Conservation (phyloP, 2,888 invertebrate genomes). For the Diadromus collaris region DNA sequence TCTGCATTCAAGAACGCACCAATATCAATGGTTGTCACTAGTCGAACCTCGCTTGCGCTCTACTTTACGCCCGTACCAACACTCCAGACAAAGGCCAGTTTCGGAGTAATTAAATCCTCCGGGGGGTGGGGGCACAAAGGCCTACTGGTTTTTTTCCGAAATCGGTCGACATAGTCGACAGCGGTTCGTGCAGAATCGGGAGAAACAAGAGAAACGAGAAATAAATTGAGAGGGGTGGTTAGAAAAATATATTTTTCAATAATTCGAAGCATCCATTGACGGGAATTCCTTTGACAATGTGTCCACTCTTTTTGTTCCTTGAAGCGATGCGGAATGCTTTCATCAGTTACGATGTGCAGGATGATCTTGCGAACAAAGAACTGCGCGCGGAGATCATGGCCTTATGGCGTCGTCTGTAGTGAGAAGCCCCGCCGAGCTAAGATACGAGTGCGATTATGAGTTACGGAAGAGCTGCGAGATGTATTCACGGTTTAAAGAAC, state of each 20-base stretch:
- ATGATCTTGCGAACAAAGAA: constrained; percentile 16
- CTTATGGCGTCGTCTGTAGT: neutral
- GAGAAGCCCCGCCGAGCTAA: neutral
- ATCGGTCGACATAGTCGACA: neutral
- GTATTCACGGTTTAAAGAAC: constrained; percentile 2
- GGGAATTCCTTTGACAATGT: constrained; percentile 21
- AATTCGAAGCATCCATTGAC: constrained; percentile 29
- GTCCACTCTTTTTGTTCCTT: neutral
- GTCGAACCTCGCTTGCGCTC: neutral
- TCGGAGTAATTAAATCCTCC: neutral
- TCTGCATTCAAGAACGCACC: too few relatives aligned
- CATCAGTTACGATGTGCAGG: constrained; percentile 6
- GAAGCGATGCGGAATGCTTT: constrained; percentile 6
- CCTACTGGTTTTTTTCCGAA: neutral
- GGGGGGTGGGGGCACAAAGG: neutral
- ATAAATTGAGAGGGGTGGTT: constrained; percentile 3
- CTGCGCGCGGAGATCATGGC: constrained; percentile 21
- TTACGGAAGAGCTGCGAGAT: constrained; percentile 3
- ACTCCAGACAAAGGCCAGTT: too few relatives aligned
- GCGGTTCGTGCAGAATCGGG: neutral
- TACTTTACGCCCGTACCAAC: neutral
- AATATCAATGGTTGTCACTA: neutral
- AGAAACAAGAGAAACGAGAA: constrained; percentile 1
- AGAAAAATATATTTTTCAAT: constrained; percentile 21
- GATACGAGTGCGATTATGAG: constrained; percentile 3